Evolutionary conservation across 1,140 invertebrate genomes (phyloP).

Genomic region (Berghia stephanieae): DNA sequence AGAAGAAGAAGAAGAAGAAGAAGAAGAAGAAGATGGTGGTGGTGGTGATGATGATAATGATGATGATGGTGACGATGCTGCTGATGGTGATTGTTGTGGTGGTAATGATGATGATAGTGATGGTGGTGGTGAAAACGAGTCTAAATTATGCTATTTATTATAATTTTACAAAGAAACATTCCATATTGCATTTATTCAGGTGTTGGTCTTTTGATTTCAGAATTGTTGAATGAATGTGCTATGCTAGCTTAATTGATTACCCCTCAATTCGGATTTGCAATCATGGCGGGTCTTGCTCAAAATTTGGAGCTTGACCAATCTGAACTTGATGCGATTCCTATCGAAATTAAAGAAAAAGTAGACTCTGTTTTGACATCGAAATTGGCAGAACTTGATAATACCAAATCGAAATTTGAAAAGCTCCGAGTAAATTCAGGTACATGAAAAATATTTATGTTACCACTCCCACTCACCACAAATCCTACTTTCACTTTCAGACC

Average conservation of each 20-base stretch:
- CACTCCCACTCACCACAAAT: too few species aligned
- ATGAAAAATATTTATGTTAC: neutral
- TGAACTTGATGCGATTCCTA: conserved; percentile 38
- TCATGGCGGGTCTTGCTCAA: conserved; percentile 39
- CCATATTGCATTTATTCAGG: neutral
- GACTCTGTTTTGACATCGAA: conserved; percentile 31
- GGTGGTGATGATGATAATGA: neutral
- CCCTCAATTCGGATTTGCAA: neutral
- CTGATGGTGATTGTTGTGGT: too few species aligned
- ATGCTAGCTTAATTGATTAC: neutral
- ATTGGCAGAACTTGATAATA: conserved; percentile 37
- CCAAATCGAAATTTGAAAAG: conserved; percentile 46
- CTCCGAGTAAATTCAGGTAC: conserved; percentile 54
- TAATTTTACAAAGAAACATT: neutral
- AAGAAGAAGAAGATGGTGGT: neutral
- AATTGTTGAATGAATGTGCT: neutral
- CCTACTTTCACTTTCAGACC: too few species aligned
- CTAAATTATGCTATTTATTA: neutral
- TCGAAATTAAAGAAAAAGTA: conserved; percentile 36
- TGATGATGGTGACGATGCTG: neutral
- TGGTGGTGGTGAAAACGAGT: too few species aligned
- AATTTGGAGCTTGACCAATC: conserved; percentile 35
- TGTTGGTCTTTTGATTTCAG: neutral
- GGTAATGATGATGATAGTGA: too few species aligned
- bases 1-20: neutral